Evolutionary conservation across 2,888 invertebrate genomes (phyloP).

Genomic region (Drosophila prostipennis): DNA sequence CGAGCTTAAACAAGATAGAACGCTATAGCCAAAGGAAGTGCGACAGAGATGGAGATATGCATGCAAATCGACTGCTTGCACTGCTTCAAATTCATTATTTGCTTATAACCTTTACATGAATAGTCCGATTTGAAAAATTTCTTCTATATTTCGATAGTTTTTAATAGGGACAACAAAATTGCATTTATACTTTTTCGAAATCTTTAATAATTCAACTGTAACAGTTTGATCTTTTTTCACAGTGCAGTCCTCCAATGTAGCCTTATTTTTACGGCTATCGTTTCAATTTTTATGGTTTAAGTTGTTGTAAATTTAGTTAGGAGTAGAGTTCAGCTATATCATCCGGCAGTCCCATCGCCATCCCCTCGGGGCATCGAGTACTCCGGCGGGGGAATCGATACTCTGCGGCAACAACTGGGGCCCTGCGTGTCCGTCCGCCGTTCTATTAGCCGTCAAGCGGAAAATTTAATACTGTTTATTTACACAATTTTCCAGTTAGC

Average conservation of each 20-base stretch:
- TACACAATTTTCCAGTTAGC: conserved; percentile 57
- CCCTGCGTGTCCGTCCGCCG: conserved; percentile 56
- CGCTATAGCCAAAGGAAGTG: too few relatives aligned
- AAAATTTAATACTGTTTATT: conserved; percentile 72
- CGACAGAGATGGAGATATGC: too few relatives aligned
- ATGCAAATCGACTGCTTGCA: too few relatives aligned
- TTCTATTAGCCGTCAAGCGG: conserved; percentile 67
- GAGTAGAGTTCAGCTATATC: conserved; percentile 43
- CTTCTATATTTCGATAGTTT: too few relatives aligned
- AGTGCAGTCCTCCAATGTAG: conserved; percentile 36
- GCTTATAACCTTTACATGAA: too few relatives aligned
- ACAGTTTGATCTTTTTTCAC: background rate
- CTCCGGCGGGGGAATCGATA: conserved; percentile 63
- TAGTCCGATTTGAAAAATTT: too few relatives aligned
- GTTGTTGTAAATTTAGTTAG: conserved; percentile 63
- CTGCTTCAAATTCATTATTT: too few relatives aligned
- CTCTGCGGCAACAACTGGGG: conserved; percentile 32
- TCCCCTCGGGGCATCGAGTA: conserved; percentile 17
- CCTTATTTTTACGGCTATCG: conserved; percentile 61
- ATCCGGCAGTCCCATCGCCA: conserved; percentile 22
- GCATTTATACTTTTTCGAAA: too few relatives aligned
- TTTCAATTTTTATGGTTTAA: conserved; percentile 72
- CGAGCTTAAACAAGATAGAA: too few relatives aligned
- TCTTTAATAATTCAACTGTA: too few relatives aligned
- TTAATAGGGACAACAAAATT: too few relatives aligned